Evolutionary conservation across 2,113 vertebrate species (phyloP).

Genomic region (Albula glossodonta): DNA sequence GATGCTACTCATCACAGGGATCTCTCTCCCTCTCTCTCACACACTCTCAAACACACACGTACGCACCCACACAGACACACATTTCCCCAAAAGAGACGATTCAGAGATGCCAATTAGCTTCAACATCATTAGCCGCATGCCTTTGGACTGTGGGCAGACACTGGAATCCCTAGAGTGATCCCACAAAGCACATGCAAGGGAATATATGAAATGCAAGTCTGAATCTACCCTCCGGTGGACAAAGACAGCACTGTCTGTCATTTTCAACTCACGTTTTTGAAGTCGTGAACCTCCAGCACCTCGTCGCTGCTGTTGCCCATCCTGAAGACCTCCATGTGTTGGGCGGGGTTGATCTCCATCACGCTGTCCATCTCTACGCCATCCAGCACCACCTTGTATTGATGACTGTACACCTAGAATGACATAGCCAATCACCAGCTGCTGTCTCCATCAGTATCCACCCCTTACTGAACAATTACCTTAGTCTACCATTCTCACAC

Average conservation of each 20-base stretch:
- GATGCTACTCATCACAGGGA: not conserved
- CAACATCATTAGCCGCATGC: not conserved
- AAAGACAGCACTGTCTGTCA: not conserved
- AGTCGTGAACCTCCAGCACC: constrained; percentile 93
- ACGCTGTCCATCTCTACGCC: constrained; percentile 82
- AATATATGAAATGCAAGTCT: not conserved
- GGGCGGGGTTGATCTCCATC: constrained; percentile 86
- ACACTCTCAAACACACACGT: not conserved
- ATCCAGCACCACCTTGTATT: constrained; percentile 82
- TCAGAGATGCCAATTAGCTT: not conserved
- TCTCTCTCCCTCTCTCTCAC: not conserved
- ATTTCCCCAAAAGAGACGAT: not conserved
- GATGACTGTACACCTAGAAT: constrained; percentile 83
- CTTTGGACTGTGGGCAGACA: not conserved
- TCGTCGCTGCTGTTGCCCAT: constrained; percentile 85
- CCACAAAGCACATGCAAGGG: not conserved
- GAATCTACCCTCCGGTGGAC: not conserved
- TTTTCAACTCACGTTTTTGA: constrained; percentile 83
- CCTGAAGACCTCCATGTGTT: constrained; percentile 82
- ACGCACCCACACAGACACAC: not conserved
- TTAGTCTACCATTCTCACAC: too few relatives aligned
- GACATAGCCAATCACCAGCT: constrained; percentile 35
- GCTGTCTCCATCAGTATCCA: not conserved
- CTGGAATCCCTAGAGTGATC: not conserved
- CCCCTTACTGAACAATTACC: not conserved